phyloP scores from a whole-genome alignment of 2,888 invertebrate genomes.

The Plusia festucae region DNA sequence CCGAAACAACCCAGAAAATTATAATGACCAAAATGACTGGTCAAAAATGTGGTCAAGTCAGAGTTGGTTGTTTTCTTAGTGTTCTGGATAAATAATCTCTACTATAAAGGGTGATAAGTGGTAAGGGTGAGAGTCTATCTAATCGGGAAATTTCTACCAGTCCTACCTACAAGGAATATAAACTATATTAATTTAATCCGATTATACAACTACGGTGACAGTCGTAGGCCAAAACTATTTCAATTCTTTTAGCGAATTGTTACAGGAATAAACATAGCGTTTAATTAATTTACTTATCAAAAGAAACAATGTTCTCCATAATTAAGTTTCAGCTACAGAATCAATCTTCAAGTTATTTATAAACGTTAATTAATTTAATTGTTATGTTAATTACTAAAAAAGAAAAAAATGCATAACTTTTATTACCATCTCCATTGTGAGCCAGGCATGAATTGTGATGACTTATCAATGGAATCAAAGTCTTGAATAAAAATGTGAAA shows the following conservation, averaged over 20 bases:
- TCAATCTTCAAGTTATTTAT: neutral
- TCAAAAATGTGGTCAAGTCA: constrained; percentile 64
- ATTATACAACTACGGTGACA: no score
- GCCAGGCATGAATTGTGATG: neutral
- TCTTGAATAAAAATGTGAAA: neutral
- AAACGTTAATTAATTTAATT: neutral
- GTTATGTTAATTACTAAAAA: neutral
- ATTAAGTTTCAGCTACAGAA: neutral
- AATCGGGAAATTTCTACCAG: no score
- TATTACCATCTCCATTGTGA: neutral
- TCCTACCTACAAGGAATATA: no score
- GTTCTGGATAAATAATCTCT: constrained; percentile 56
- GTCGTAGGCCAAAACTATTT: no score
- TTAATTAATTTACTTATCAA: neutral
- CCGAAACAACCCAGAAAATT: constrained; percentile 80
- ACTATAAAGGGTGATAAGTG: no score
- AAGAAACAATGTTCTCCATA: neutral
- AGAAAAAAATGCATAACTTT: neutral
- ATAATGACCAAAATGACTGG: constrained; percentile 82
- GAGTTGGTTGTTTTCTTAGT: constrained; percentile 13
- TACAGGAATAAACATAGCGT: no score
- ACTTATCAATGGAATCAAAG: neutral
- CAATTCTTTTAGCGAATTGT: no score
- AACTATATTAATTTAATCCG: no score
- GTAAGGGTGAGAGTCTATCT: no score